A percentile compares a stretch with the other conserved stretches of the same genome.
These are phyloP conservation scores for Venustaconcha ellipsiformis DNA, from an alignment of 1,140 invertebrate genomes.

Conservation along the genomic window DNA sequence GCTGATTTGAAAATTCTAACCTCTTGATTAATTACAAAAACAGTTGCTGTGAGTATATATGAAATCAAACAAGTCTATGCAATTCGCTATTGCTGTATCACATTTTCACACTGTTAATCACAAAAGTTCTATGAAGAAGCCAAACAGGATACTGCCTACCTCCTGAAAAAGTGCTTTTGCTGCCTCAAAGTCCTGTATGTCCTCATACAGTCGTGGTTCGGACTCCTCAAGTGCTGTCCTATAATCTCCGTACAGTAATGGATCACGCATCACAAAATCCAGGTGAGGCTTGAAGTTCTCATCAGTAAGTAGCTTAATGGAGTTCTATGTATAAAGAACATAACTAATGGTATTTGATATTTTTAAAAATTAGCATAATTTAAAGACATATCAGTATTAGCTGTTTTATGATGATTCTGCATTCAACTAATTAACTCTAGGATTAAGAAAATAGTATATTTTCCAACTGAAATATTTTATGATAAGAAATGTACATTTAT, in stretches of 20 bases:
- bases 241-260: constrained; percentile 89
- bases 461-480: too few relatives aligned
- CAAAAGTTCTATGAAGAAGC: background rate
- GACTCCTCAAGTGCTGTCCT: constrained; percentile 84
- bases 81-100: background rate
- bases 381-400: too few relatives aligned
- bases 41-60: too few relatives aligned
- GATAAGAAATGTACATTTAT: too few relatives aligned
- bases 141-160: constrained; percentile 68
- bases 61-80: too few relatives aligned
- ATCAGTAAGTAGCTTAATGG: constrained; percentile 54
- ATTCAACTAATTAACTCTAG: too few relatives aligned
- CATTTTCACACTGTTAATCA: background rate
- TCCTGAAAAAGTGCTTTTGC: constrained; percentile 87
- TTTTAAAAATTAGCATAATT: too few relatives aligned
- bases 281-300: constrained; percentile 60
- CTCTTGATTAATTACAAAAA: too few relatives aligned
- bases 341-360: too few relatives aligned
- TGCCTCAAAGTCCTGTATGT: constrained; percentile 88
- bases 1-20: too few relatives aligned
- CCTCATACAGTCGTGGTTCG: constrained; percentile 86
- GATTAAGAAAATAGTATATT: too few relatives aligned
- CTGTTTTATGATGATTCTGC: too few relatives aligned
- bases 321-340: constrained; percentile 43
- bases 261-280: constrained; percentile 81